Evolutionary conservation across 2,113 vertebrate genomes (phyloP).

Genomic region (Dermatemys mawii): DNA sequence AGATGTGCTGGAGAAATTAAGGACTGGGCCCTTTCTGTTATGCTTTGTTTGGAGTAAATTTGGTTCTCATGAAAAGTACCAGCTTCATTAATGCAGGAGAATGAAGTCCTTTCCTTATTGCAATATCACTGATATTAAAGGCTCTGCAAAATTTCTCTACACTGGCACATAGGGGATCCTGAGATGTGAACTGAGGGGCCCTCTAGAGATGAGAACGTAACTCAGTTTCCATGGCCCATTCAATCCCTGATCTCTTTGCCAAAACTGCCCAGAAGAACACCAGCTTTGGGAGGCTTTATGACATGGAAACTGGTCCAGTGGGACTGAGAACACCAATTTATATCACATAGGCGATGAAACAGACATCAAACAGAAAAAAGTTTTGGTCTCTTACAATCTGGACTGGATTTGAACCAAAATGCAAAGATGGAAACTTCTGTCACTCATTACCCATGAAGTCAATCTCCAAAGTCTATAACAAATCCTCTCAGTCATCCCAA

Average conservation of each 20-base stretch:
- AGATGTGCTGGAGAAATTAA: not conserved
- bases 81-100: not conserved
- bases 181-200: not conserved
- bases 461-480: not conserved
- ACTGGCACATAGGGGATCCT: not conserved
- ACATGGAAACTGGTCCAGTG: not conserved
- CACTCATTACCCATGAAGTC: not conserved
- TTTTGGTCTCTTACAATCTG: not conserved
- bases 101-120: not conserved
- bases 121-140: not conserved
- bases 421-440: not conserved
- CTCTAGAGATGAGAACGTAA: not conserved
- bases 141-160: not conserved
- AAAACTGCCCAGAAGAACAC: not conserved
- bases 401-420: not conserved
- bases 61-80: not conserved
- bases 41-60: not conserved
- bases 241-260: not conserved
- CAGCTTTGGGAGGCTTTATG: not conserved
- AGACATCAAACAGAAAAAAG: not conserved
- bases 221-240: not conserved
- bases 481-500: not conserved
- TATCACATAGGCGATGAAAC: not conserved
- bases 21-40: not conserved
- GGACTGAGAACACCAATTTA: not conserved